phyloP scores from a whole-genome alignment of 2,888 invertebrate genomes.

The Drosophila mayaguana region DNA sequence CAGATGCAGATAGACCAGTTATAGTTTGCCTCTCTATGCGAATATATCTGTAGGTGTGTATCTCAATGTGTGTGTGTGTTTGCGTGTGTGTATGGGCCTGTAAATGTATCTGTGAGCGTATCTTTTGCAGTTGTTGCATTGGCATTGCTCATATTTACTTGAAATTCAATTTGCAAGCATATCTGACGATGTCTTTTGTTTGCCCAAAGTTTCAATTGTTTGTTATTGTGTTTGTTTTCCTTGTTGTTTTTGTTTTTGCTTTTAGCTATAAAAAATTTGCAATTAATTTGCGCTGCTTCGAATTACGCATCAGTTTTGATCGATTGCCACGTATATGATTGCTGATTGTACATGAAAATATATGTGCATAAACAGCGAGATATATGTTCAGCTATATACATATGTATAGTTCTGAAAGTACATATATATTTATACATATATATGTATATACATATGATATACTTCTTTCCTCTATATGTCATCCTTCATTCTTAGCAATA shows the following conservation, averaged over 20 bases:
- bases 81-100: neutral
- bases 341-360: neutral
- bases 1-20: conserved; percentile 5
- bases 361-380: too few relatives aligned
- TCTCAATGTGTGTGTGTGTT: neutral
- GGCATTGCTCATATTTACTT: conserved; percentile 29
- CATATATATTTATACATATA: neutral
- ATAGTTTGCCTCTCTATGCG: neutral
- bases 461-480: too few relatives aligned
- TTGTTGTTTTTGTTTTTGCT: conserved; percentile 8
- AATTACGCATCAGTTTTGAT: conserved; percentile 22
- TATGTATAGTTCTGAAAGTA: neutral
- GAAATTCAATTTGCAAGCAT: conserved; percentile 38
- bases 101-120: conserved; percentile 21
- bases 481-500: too few relatives aligned
- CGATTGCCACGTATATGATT: conserved; percentile 2
- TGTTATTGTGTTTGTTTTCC: conserved; percentile 8
- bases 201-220: conserved; percentile 28
- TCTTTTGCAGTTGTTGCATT: conserved; percentile 27
- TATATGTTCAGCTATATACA: too few relatives aligned
- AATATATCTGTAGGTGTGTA: conserved; percentile 14
- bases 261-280: neutral
- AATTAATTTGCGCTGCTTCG: conserved; percentile 7
- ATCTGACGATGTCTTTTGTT: conserved; percentile 29
- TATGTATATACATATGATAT: too few relatives aligned